Conservation (phyloP, 1,140 invertebrate genomes). For the Zaprionus africanus region DNA sequence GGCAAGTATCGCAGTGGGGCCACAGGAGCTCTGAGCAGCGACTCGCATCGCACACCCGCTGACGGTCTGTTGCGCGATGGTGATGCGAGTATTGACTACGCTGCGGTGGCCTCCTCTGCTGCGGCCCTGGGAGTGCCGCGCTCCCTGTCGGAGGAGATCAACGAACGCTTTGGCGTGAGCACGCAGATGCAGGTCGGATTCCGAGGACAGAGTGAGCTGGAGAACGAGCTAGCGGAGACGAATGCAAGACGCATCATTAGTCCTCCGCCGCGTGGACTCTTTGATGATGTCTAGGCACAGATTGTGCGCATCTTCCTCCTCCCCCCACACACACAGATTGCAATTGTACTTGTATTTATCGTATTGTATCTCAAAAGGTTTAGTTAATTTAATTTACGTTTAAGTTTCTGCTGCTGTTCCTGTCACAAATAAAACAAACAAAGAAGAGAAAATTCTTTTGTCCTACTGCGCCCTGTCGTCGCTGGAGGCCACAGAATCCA, state of each 20-base stretch:
- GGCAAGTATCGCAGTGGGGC: slow-evolving; percentile 85
- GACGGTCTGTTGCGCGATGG: slow-evolving; percentile 83
- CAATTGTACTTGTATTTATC: slow-evolving; percentile 32
- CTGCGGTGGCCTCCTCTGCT: slow-evolving; percentile 64
- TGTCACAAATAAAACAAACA: slow-evolving; percentile 58
- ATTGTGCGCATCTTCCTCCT: not conserved
- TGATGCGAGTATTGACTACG: slow-evolving; percentile 68
- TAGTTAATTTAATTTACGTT: slow-evolving; percentile 54
- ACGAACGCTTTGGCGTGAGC: slow-evolving; percentile 87
- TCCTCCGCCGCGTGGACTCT: slow-evolving; percentile 91
- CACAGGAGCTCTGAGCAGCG: slow-evolving; percentile 9
- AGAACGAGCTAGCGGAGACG: slow-evolving; percentile 36
- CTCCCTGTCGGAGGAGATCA: slow-evolving; percentile 86
- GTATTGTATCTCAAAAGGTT: slow-evolving; percentile 40
- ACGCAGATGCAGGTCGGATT: slow-evolving; percentile 85
- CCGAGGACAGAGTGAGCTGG: slow-evolving; percentile 73
- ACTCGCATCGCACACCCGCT: slow-evolving; percentile 62
- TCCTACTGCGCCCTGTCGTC: not conserved
- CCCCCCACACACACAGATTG: slow-evolving; percentile 5
- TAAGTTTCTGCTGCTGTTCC: slow-evolving; percentile 60
- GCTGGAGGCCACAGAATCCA: not conserved
- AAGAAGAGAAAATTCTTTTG: not conserved
- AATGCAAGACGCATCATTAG: slow-evolving; percentile 85
- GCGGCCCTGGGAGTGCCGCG: slow-evolving; percentile 73
- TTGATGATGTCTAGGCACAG: slow-evolving; percentile 91